Base-by-base conservation (phyloP, 2,113 vertebrate genomes). In the Gadus chalcogrammus region DNA sequence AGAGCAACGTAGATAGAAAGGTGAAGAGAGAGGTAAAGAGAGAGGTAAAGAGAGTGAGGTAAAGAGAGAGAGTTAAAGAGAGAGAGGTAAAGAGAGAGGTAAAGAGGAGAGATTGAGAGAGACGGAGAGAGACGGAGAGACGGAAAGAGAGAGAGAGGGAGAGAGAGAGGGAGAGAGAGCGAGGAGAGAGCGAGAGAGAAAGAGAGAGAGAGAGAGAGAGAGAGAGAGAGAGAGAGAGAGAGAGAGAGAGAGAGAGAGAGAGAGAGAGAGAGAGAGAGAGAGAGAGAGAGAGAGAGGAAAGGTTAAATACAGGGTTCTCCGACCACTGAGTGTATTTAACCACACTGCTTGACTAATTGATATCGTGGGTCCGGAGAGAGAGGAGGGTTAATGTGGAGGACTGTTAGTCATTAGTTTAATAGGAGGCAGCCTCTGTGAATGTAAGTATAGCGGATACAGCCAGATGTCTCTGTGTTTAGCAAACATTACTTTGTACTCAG, bases 261-360 rank as follows among this genome's bases (percentile, higher is more conserved):
- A 65, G 27, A 65, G 62, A 35, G 52, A 31, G 28, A 53, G 65
- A 72, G 52, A 61, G 31, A 74, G 38, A 69, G 52, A 75, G 64
- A 78, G 67, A 65, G 27, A 67, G 62, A 35, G 52, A 28, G 28
- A 59, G 65, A 70, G 52, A 53, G 31, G 72, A 35, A 69, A 48
- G 73, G 64, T 72, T 74, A 82, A 76, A 78, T 76, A 77, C 73
- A 73, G 67, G 61, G 69, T 81, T 67, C 65, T 80, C 60, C 18
- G 38, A 48, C 20, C 67, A 67, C 68, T 64, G 17, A 72, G n/a
- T 63, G 22, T 71, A 52, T 74, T 72, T 76, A 66, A 70, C 61
- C 42, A 68, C 20, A 35, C 65, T 66, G 64, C 67, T 84, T 68
- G 61, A 63, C 76, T 77, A 74, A 81, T 69, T 71, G 71, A 80